A percentile compares a stretch with the other conserved stretches of the same genome.
These are phyloP conservation scores for Chloroclysta siterata DNA, from an alignment of 2,888 invertebrate species.

Conservation along the genomic window DNA sequence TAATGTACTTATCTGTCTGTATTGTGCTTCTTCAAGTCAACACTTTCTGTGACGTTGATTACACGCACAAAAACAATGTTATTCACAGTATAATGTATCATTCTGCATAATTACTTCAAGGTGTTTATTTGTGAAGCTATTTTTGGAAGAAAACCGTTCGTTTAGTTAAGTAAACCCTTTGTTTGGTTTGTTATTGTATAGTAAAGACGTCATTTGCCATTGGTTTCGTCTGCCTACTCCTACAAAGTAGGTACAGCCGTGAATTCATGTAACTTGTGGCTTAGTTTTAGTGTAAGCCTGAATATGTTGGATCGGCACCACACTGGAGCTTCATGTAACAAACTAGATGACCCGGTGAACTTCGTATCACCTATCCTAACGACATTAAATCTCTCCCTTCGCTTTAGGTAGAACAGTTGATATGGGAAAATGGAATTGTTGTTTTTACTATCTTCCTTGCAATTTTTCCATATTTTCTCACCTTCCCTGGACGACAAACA, in stretches of 20 bases:
- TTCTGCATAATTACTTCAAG: slow-evolving; percentile 21
- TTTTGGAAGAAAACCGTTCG: slow-evolving; percentile 2
- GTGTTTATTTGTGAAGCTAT: slow-evolving; percentile 15
- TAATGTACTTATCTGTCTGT: not conserved
- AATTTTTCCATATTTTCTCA: no score
- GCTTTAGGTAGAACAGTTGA: no score
- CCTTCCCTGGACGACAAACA: no score
- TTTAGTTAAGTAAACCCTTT: slow-evolving; percentile 11
- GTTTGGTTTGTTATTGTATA: slow-evolving; percentile 9
- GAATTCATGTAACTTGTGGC: no score
- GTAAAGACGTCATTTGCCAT: not conserved
- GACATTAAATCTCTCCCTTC: no score
- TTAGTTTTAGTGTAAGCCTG: no score
- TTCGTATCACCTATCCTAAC: no score
- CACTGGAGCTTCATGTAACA: no score
- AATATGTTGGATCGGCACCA: no score
- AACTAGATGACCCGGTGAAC: no score
- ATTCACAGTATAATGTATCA: slow-evolving; percentile 10
- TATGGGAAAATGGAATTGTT: no score
- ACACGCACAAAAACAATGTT: slow-evolving; percentile 22
- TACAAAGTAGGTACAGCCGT: not conserved
- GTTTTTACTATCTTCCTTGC: no score
- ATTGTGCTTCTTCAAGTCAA: slow-evolving; percentile 8
- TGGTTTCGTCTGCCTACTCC: not conserved
- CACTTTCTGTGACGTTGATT: slow-evolving; percentile 23